A percentile compares a stretch with the other conserved stretches of the same genome.
phyloP scores from a whole-genome alignment of 2,797 vertebrate genomes.

The Tenualosa thibaudeaui region DNA sequence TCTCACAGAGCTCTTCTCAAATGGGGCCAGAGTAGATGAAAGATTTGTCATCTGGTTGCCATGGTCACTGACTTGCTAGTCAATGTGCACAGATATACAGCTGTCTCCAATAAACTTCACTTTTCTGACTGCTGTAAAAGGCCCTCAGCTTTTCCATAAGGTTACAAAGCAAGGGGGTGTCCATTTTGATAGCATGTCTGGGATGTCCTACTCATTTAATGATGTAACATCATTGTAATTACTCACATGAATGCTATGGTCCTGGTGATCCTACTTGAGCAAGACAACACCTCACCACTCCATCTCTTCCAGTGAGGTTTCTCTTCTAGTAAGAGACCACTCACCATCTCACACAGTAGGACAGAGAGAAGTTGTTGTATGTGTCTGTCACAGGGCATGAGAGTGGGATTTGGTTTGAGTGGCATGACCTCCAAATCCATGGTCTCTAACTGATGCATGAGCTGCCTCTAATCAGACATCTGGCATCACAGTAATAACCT shows the following conservation, averaged over 20 bases:
- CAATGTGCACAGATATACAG: background rate
- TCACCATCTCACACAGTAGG: background rate
- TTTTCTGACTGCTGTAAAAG: background rate
- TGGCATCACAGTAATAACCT: background rate
- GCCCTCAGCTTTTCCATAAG: background rate
- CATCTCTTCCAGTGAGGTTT: background rate
- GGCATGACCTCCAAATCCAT: background rate
- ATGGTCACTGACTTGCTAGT: conserved; percentile 6
- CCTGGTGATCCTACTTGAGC: background rate
- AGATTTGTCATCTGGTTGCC: background rate
- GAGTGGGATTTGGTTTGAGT: background rate
- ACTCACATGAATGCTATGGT: background rate
- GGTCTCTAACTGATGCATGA: background rate
- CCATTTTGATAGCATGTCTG: background rate
- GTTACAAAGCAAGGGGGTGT: background rate
- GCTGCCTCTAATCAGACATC: background rate
- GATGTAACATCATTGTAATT: background rate
- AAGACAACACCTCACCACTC: background rate
- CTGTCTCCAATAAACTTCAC: background rate
- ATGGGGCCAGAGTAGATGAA: background rate
- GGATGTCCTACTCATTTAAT: background rate
- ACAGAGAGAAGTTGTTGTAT: background rate
- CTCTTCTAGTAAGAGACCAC: background rate
- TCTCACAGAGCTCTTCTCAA: background rate
- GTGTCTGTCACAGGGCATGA: background rate